phyloP scores from a whole-genome alignment of 2,113 vertebrate genomes.

The Patagioenas fasciata region DNA sequence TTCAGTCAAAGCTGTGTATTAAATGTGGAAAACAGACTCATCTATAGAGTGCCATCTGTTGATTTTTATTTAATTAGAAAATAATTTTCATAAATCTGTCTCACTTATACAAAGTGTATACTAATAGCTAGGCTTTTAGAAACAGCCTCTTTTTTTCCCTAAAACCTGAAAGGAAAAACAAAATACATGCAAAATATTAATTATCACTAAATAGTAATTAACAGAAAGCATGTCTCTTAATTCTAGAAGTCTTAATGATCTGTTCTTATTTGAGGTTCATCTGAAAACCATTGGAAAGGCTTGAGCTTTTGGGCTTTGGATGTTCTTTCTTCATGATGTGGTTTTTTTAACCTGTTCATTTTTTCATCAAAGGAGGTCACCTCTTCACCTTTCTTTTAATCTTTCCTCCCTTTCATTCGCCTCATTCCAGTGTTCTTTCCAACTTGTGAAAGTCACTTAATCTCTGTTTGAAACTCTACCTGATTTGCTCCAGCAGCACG shows the following conservation, averaged over 20 bases:
- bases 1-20: not conserved
- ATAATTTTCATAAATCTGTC: not conserved
- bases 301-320: not conserved
- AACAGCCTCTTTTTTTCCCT: not conserved
- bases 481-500: conserved; percentile 34
- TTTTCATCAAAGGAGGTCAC: conserved; percentile 58
- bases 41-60: conserved; percentile 49
- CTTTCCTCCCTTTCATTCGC: conserved; percentile 51
- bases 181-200: not conserved
- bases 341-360: conserved; percentile 38
- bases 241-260: not conserved
- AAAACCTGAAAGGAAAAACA: not conserved
- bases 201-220: not conserved
- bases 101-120: not conserved
- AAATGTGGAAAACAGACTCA: conserved; percentile 5
- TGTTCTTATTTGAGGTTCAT: not conserved
- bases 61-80: conserved; percentile 39
- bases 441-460: conserved; percentile 55
- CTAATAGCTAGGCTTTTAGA: not conserved
- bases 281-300: not conserved
- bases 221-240: not conserved
- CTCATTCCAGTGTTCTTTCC: conserved; percentile 36
- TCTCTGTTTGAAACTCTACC: conserved; percentile 57
- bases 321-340: not conserved
- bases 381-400: conserved; percentile 66